Conservation (phyloP, 23 tunicate genomes). For the Oikopleura dioica region DNA sequence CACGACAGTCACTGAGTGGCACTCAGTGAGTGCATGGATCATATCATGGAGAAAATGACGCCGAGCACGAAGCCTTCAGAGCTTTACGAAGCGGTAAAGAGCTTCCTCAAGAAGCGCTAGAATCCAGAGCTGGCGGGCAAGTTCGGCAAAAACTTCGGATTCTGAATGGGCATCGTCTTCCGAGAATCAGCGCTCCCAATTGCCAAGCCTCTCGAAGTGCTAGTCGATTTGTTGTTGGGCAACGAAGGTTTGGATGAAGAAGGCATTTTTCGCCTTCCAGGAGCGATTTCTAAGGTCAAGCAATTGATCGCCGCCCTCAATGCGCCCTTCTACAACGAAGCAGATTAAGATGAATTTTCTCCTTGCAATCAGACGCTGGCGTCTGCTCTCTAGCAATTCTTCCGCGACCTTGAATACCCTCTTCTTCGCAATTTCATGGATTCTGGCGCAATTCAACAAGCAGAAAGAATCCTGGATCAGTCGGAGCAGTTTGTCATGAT, state of each 20-base stretch:
- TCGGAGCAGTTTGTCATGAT: neutral
- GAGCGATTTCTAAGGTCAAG: neutral
- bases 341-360: neutral
- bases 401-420: neutral
- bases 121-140: neutral
- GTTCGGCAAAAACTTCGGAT: constrained; percentile 42
- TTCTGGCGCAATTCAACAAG: neutral
- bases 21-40: constrained; percentile 42
- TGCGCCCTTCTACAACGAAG: neutral
- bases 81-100: constrained; percentile 41
- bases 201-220: neutral
- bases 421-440: neutral
- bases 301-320: neutral
- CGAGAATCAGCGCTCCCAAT: constrained; percentile 34
- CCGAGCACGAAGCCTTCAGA: constrained; percentile 51
- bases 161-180: constrained; percentile 78
- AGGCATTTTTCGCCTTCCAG: neutral
- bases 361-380: neutral
- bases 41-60: constrained; percentile 30
- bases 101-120: constrained; percentile 21
- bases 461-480: neutral
- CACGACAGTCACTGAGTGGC: constrained; percentile 45
- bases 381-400: neutral
- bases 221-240: neutral
- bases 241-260: neutral